Evolutionary conservation across 2,797 vertebrate genomes (phyloP), one percentile per base, ranked within the genome.

Genomic region (Galago senegalensis): DNA sequence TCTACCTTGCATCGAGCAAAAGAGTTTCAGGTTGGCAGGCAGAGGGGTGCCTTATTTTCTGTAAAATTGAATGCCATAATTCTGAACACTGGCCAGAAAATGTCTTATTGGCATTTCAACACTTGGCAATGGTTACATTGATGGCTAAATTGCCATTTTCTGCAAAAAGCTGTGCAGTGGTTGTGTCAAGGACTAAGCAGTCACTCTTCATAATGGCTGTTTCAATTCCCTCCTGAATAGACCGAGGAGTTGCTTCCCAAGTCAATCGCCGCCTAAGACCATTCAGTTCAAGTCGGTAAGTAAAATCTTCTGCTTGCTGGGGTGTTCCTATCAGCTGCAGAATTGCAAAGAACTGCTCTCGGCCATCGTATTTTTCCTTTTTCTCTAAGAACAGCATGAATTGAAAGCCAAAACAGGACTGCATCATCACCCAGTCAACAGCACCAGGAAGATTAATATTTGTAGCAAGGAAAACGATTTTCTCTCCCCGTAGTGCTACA

Each of bases 351-450:
- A 99, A 99, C 98, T 99, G 99, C 98, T 99, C 99, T 98, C 99
- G 99, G 89, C 99, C 99, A 84, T 99, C 99, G 2, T 99, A 99
- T 76, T 99, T 99, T 97, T 99, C 99, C 98, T 99, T 99, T 98
- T 99, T 99, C 99, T 99, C 99, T 98, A 99, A 98, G 31, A 99
- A 99, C 97, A 99, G 98, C 99, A 99, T 99, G 98, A 99, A 99
- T 98, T 99, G 99, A 98, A 99, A 99, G 97, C 99, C 99, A 93
- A 99, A 99, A 97, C 99, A 99, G 46, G 99, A 99, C 99, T 99
- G 99, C 99, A 99, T 99, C 99, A 99, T 99, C 43, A 99, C 99
- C 99, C 99, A 99, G 99, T 99, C 99, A 97, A 99, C 99, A 1
- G 99, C 99, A 21, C 99, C 99, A 2, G 99, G 99, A 96, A 99